Percentiles rank a stretch among this genome's conserved stretches.
Evolutionary conservation across 2,113 vertebrate species (phyloP).

Genomic region (Muscicapa adusta): DNA sequence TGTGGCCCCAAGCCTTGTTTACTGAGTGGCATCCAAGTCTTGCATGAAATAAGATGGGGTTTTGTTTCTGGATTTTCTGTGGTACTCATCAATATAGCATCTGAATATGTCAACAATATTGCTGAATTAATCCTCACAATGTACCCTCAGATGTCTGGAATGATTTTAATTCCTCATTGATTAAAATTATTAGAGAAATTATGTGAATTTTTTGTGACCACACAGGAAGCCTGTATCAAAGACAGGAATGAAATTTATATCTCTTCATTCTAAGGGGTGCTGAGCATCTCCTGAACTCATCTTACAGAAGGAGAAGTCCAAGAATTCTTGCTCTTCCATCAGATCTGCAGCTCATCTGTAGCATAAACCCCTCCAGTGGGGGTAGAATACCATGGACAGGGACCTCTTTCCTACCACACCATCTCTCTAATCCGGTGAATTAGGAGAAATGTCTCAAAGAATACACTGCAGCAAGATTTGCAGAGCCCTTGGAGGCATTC

Average conservation of each 20-base stretch:
- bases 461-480: not conserved
- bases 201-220: not conserved
- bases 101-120: conserved; percentile 29
- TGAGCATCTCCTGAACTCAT: not conserved
- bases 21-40: conserved; percentile 52
- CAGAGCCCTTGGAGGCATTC: not conserved
- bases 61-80: conserved; percentile 56
- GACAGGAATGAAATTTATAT: not conserved
- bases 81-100: conserved; percentile 33
- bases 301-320: not conserved
- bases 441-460: not conserved
- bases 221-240: not conserved
- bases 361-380: not conserved
- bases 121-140: conserved; percentile 22
- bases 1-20: conserved; percentile 62
- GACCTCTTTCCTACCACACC: not conserved
- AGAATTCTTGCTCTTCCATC: not conserved
- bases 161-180: conserved; percentile 15
- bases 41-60: conserved; percentile 33
- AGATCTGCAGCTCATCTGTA: not conserved
- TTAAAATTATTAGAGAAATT: not conserved
- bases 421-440: rapidly evolving
- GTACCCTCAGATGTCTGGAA: conserved; percentile 24
- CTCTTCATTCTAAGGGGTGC: not conserved
- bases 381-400: not conserved